Percentiles rank a stretch among this genome's conserved stretches.
Conservation (phyloP, 2,113 vertebrate genomes). For the Dinomys branickii region DNA sequence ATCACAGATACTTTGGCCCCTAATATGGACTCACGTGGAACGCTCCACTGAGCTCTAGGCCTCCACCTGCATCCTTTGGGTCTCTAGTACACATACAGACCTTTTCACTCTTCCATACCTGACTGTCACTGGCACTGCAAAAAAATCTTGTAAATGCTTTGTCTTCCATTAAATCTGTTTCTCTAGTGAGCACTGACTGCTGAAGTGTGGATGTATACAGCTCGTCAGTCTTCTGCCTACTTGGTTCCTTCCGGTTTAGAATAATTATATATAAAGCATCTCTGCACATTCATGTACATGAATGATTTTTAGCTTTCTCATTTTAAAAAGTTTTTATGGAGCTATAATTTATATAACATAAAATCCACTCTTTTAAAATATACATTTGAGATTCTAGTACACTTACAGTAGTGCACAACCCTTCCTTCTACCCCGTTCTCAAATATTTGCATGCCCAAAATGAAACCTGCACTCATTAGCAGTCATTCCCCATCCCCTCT, state of each 20-base stretch:
- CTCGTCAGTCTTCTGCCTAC: background rate
- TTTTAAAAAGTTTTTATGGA: background rate
- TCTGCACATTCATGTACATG: background rate
- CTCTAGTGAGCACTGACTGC: background rate
- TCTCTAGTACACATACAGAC: background rate
- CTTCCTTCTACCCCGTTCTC: background rate
- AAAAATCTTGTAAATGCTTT: background rate
- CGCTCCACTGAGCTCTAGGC: background rate
- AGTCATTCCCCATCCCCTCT: background rate
- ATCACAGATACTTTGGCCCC: background rate
- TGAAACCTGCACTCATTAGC: background rate
- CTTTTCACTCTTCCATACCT: background rate
- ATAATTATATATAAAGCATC: background rate
- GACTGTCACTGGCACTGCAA: background rate
- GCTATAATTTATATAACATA: background rate
- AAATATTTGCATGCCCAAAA: background rate
- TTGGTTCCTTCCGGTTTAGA: background rate
- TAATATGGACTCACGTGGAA: background rate
- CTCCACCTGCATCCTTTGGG: background rate
- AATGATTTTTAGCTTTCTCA: constrained; percentile 17
- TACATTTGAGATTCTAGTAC: background rate
- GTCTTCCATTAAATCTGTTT: background rate
- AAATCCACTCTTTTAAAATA: background rate
- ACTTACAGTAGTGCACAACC: background rate
- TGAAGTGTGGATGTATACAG: background rate